Base-by-base conservation (phyloP, 92 coral and sea anemone species). In the Heteractis magnifica region DNA sequence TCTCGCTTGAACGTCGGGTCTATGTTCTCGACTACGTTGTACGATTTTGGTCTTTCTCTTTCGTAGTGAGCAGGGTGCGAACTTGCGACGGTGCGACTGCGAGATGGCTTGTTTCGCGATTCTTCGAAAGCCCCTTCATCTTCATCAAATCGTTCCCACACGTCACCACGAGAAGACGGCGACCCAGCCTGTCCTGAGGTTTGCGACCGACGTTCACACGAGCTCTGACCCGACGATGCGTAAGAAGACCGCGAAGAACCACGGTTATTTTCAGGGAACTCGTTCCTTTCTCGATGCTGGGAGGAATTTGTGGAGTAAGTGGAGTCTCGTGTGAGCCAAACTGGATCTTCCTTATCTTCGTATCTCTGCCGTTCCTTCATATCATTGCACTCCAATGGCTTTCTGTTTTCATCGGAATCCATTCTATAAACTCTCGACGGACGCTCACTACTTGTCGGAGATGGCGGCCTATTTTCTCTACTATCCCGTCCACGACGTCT, bases 21-120 rank as follows among this genome's bases (percentile, higher is more conserved):
- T 75, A 97, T 91, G 6, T 92, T 84, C 62, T 97, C 99, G 6
- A 95, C 99, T 26, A 97, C 94, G 86, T 97, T 97, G 75, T 82
- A 79, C 53, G 86, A 88, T 70, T 52, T 76, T 49, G 91, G 85
- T 55, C 92, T 91, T 71, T 91, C 95, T 48, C 87, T 76, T 34
- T 73, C 87, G 50, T 86, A 77, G 26, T 82, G 84, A 49, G 89
- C 59, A 6, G 94, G 93, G 13, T 86, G 81, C 26, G 92, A 92
- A 21, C 80, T 78, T 12, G 86, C 92, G 11, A 80, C 91, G 9
- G 97, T 87, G 20, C 77, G 82, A 59, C 93, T 86, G 16, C 95
- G 83, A 56, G 83, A 82, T 80, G 90, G 91, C 50, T 85, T 89
- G 58, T 52, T 86, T 71, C 60, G 48, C 5, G 75, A 71, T 26